Base-by-base conservation (phyloP, 2,888 invertebrate species). In the Ormyrus pomaceus region DNA sequence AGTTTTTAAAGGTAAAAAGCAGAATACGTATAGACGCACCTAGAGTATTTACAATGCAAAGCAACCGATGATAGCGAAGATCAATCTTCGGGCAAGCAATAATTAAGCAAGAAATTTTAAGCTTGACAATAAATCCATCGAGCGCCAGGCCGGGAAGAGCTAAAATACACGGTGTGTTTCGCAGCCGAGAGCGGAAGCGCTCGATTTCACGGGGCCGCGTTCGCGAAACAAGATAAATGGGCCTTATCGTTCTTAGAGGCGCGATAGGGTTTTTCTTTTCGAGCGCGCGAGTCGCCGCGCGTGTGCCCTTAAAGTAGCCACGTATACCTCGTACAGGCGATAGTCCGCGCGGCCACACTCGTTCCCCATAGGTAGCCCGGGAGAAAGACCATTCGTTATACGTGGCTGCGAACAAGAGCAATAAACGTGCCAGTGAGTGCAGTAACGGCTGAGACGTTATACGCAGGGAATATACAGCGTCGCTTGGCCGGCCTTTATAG, bases 391-490 rank as follows among this genome's bases (percentile, higher is more conserved):
- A 89, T 89, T 89, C 88, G 88, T 89, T 90, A 88, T 90, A 88
- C 86, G 87, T 86, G 87, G 86, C 86, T 85, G 86, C 87, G 88
- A 89, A 88, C 88, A 87, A 88, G 87, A 88, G 88, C 88, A 89
- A 89, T 89, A 90, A 89, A 89, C 87, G 88, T 87, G 86, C 84
- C 85, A 84, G 85, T 86, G 86, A 86, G 86, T 87, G 85, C 86
- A 86, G 85, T 86, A 86, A 87, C 88, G 87, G 85, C 84, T 86
- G 86, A 87, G 87, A 86, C 86, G 86, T 87, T n/a, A 83, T 64
- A 74, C 58, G 19, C 9, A 45, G 76, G 66, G 45, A 70, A 65
- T 77, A 56, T 19, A 34, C 34, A 2, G 45, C 84, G 86, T 85
- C 84, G 85, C 83, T 82, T 87, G 86, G 84, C 83, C 88, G 87